These are phyloP conservation scores for Holothuria glaberrima DNA, from an alignment of 35 echinoderm and acorn worm genomes.

Conservation along the genomic window DNA sequence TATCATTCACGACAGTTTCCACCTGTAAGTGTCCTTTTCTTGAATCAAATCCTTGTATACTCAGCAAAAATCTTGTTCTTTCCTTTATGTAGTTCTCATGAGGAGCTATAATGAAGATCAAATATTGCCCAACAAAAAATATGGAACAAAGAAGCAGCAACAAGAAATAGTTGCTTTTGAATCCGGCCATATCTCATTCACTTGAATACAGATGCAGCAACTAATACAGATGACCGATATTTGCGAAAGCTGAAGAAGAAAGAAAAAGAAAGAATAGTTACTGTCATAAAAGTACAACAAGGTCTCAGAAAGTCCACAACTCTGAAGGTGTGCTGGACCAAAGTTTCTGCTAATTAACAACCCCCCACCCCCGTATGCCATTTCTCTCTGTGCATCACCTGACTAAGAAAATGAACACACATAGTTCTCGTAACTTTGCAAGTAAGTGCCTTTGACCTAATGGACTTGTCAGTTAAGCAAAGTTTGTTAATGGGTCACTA, in stretches of 20 bases:
- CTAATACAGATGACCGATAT: neutral
- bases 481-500: too few relatives aligned
- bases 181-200: neutral
- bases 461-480: too few relatives aligned
- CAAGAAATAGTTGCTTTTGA: constrained; percentile 5
- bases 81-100: neutral
- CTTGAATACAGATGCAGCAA: neutral
- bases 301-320: neutral
- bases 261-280: neutral
- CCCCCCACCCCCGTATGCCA: too few relatives aligned
- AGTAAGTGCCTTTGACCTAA: too few relatives aligned
- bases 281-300: neutral
- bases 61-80: neutral
- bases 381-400: too few relatives aligned
- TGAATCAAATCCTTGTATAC: neutral
- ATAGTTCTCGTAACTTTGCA: too few relatives aligned
- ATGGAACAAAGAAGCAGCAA: neutral
- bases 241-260: neutral
- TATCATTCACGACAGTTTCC: neutral
- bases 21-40: neutral
- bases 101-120: neutral
- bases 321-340: neutral
- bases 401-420: too few relatives aligned
- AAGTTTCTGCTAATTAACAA: neutral
- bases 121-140: constrained; percentile 24